Percentiles rank a stretch among this genome's conserved stretches.
phyloP scores from a whole-genome alignment of 2,797 vertebrate species.

The Sebastes dallii region DNA sequence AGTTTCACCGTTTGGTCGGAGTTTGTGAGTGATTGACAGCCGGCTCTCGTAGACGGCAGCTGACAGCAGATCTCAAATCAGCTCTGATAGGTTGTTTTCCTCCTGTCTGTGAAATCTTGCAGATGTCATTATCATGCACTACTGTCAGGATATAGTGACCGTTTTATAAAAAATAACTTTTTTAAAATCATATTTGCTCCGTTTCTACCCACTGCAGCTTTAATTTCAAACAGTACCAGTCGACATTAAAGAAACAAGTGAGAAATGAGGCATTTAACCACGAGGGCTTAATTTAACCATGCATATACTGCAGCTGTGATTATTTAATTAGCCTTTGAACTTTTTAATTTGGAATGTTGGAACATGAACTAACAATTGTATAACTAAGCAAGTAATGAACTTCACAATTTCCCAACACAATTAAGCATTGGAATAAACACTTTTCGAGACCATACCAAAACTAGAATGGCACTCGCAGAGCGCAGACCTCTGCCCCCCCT shows the following conservation, averaged over 20 bases:
- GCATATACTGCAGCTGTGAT: background rate
- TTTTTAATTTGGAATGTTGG: background rate
- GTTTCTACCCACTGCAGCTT: background rate
- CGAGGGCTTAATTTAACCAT: background rate
- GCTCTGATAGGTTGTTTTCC: too few species aligned
- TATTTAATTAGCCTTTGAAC: background rate
- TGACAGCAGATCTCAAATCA: too few species aligned
- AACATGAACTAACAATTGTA: background rate
- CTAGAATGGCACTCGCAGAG: too few species aligned
- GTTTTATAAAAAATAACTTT: background rate
- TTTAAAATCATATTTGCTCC: background rate
- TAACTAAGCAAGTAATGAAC: background rate
- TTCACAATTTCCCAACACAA: background rate
- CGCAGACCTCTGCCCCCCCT: too few species aligned
- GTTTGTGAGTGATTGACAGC: too few species aligned
- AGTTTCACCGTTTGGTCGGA: too few species aligned
- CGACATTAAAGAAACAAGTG: background rate
- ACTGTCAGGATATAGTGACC: background rate
- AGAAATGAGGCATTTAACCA: background rate
- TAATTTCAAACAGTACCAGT: background rate
- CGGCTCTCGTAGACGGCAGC: fast-evolving
- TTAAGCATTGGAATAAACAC: background rate
- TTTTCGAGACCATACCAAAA: background rate
- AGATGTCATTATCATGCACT: too few species aligned
- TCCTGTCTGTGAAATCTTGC: too few species aligned